phyloP scores from a whole-genome alignment of 2,113 vertebrate species.

The Nesogale talazaci region DNA sequence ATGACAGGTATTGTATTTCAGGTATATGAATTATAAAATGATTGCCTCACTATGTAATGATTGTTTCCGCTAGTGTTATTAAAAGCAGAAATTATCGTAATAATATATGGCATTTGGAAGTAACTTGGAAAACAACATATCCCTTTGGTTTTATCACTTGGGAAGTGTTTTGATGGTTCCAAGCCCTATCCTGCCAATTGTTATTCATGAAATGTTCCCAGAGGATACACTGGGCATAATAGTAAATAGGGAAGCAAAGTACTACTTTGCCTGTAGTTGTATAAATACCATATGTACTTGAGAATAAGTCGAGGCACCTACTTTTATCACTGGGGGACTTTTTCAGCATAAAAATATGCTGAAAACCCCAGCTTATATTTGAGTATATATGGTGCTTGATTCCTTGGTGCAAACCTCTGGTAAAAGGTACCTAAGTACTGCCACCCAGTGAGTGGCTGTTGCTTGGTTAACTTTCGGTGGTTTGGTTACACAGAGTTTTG shows the following conservation, averaged over 20 bases:
- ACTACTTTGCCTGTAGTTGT: not conserved
- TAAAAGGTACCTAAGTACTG: not conserved
- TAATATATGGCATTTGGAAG: conserved; percentile 58
- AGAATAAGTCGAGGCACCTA: too few relatives aligned
- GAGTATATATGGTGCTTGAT: not conserved
- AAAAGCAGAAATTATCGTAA: conserved; percentile 45
- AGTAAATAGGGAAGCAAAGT: not conserved
- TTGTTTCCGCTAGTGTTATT: conserved; percentile 48
- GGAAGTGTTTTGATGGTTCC: conserved; percentile 12
- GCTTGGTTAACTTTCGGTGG: not conserved
- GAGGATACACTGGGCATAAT: not conserved
- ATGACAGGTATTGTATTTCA: conserved; percentile 53
- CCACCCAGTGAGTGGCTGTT: not conserved
- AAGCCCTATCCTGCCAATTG: not conserved
- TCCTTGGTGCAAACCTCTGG: not conserved
- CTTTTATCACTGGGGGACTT: too few relatives aligned
- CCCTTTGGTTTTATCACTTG: conserved; percentile 31
- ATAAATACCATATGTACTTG: too few relatives aligned
- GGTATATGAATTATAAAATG: conserved; percentile 17
- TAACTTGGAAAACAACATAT: conserved; percentile 54
- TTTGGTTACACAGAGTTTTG: not conserved
- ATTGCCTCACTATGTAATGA: conserved; percentile 57
- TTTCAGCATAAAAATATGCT: too few relatives aligned
- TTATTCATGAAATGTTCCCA: not conserved
- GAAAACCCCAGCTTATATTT: too few relatives aligned